These are phyloP conservation scores for Andrena praecox DNA, from an alignment of 2,888 invertebrate genomes.

Conservation along the genomic window DNA sequence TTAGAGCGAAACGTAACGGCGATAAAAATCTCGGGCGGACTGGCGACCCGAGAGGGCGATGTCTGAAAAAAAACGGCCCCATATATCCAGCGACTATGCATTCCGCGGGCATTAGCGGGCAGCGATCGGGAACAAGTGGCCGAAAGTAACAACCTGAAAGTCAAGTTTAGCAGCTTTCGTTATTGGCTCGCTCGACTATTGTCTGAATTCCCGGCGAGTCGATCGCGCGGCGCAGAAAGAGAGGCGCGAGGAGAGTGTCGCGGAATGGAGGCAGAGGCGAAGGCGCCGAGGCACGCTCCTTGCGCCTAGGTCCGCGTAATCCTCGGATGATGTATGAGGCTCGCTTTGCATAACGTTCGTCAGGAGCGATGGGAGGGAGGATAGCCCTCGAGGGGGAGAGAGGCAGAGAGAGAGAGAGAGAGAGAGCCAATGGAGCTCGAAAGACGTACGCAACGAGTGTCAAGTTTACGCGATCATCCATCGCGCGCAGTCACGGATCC, in stretches of 20 bases:
- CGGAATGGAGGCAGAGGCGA: constrained; percentile 2
- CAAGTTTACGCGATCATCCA: constrained; percentile 49
- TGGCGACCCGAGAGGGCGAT: neutral
- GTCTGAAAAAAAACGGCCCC: neutral
- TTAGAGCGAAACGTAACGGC: too few species aligned
- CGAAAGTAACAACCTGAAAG: constrained; percentile 61
- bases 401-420: neutral
- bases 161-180: constrained; percentile 59
- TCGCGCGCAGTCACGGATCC: constrained; percentile 26
- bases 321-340: constrained; percentile 46
- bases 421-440: neutral
- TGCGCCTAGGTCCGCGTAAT: constrained; percentile 32
- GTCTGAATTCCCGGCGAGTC: constrained; percentile 44
- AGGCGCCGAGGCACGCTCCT: neutral
- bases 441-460: constrained; percentile 35
- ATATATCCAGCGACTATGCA: neutral
- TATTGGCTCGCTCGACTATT: constrained; percentile 44
- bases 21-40: too few species aligned
- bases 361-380: constrained; percentile 11
- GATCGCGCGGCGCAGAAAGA: constrained; percentile 26
- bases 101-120: constrained; percentile 31
- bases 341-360: constrained; percentile 38
- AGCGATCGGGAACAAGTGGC: constrained; percentile 56
- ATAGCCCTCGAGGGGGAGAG: constrained; percentile 15
- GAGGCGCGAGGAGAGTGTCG: constrained; percentile 6